A percentile compares a stretch with the other conserved stretches of the same genome.
Conservation (phyloP, 1,140 invertebrate genomes). For the Dinoponera quadriceps region DNA sequence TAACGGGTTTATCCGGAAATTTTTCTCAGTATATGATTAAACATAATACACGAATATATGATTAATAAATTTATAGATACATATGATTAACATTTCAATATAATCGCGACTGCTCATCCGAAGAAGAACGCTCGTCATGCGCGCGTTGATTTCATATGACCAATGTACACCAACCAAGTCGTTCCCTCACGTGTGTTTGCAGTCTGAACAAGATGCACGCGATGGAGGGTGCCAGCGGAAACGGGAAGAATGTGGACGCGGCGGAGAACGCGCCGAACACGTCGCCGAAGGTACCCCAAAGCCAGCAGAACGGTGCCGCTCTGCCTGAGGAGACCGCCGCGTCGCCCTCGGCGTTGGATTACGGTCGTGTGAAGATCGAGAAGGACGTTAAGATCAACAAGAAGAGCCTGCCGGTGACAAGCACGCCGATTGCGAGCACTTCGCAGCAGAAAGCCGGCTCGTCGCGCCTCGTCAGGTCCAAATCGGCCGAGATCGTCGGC, state of each 20-base stretch:
- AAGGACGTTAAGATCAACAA: background rate
- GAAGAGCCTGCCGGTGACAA: too few species aligned
- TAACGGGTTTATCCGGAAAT: too few species aligned
- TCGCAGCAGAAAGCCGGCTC: slow-evolving; percentile 35
- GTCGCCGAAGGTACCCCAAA: slow-evolving; percentile 80
- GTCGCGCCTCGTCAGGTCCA: slow-evolving; percentile 45
- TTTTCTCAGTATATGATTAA: too few species aligned
- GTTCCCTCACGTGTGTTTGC: slow-evolving; percentile 56
- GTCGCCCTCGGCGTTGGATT: slow-evolving; percentile 61
- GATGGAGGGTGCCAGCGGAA: slow-evolving; percentile 79
- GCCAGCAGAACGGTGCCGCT: slow-evolving; percentile 82
- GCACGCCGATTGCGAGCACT: slow-evolving; percentile 39
- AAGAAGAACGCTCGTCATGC: too few species aligned
- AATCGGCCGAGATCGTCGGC: slow-evolving; percentile 55
- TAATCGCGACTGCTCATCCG: too few species aligned
- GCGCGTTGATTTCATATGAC: too few species aligned
- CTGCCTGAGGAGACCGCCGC: slow-evolving; percentile 82
- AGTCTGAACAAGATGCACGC: slow-evolving; percentile 84
- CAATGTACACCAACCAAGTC: too few species aligned
- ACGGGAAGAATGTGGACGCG: slow-evolving; percentile 77
- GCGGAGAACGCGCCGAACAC: slow-evolving; percentile 77
- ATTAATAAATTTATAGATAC: too few species aligned
- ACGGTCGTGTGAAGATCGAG: slow-evolving; percentile 24
- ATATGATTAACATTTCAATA: too few species aligned
- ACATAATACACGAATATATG: too few species aligned